phyloP scores from a whole-genome alignment of 2,113 vertebrate genomes.

The Ariopsis seemanni region DNA sequence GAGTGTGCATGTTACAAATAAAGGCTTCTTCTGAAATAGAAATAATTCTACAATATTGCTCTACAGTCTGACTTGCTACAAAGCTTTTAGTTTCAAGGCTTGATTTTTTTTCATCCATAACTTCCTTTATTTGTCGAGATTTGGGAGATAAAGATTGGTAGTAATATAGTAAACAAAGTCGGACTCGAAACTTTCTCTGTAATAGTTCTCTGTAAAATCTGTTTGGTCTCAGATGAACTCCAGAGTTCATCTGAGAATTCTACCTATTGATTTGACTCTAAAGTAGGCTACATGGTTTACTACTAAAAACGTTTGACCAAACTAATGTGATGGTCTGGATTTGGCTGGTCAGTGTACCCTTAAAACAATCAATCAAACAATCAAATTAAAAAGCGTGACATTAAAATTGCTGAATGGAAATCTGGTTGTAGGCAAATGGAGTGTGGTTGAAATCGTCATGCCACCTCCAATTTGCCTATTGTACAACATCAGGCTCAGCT shows the following conservation, averaged over 20 bases:
- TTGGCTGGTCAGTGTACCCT: constrained; percentile 15
- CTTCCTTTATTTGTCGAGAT: not conserved
- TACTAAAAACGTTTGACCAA: not conserved
- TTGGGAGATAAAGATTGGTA: not conserved
- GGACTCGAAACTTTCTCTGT: not conserved
- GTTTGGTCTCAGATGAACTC: not conserved
- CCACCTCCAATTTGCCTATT: constrained; percentile 62
- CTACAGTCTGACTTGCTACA: too few species aligned
- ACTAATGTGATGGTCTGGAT: not conserved
- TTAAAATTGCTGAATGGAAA: constrained; percentile 55
- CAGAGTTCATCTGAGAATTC: not conserved
- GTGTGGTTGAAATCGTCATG: constrained; percentile 50
- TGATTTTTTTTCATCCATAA: not conserved
- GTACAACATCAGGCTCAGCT: constrained; percentile 42
- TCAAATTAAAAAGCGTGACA: constrained; percentile 36
- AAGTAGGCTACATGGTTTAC: not conserved
- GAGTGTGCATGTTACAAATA: too few species aligned
- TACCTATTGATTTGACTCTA: not conserved
- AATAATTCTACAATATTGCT: not conserved
- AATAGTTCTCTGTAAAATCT: not conserved
- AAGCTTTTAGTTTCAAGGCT: not conserved
- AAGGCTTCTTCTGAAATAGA: not conserved
- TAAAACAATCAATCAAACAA: constrained; percentile 29
- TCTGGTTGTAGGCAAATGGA: constrained; percentile 63
- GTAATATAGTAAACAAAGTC: not conserved